Evolutionary conservation across 1,140 invertebrate genomes (phyloP).

Genomic region (Zophobas atratus): DNA sequence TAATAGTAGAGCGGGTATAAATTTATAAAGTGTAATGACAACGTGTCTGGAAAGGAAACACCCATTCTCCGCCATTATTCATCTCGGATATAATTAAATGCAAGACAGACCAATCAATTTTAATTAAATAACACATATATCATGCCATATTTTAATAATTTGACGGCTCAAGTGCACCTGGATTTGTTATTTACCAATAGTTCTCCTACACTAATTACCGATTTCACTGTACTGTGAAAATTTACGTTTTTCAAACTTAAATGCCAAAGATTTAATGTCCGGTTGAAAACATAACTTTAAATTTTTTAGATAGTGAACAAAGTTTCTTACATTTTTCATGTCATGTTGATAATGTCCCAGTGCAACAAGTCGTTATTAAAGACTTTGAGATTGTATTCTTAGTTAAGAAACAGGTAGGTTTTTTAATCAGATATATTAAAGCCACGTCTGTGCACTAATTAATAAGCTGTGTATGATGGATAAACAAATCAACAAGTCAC

Average conservation of each 20-base stretch:
- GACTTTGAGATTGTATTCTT: not conserved
- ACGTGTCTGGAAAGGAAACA: slow-evolving; percentile 39
- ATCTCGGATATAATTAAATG: slow-evolving; percentile 49
- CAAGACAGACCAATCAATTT: slow-evolving; percentile 50
- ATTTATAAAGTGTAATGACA: slow-evolving; percentile 44
- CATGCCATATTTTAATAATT: slow-evolving; percentile 48
- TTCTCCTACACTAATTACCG: slow-evolving; percentile 2
- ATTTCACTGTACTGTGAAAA: not conserved
- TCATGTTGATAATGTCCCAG: too few relatives aligned
- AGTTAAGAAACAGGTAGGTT: slow-evolving; percentile 19
- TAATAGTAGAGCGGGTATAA: slow-evolving; percentile 42
- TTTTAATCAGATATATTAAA: slow-evolving; percentile 14
- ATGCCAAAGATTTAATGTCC: not conserved
- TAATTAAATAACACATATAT: slow-evolving; percentile 51
- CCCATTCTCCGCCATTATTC: slow-evolving; percentile 52
- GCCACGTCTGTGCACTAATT: slow-evolving; percentile 27
- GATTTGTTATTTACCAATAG: slow-evolving; percentile 29
- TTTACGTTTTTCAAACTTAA: too few relatives aligned
- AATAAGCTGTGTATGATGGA: slow-evolving; percentile 21
- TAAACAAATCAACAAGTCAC: slow-evolving; percentile 30
- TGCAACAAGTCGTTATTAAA: too few relatives aligned
- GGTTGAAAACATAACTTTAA: not conserved
- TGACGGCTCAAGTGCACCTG: slow-evolving; percentile 53
- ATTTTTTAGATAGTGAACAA: not conserved
- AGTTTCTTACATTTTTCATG: too few relatives aligned